These are phyloP conservation scores for Poeciliopsis infans DNA, from an alignment of 2,797 vertebrate genomes.

Conservation along the genomic window DNA sequence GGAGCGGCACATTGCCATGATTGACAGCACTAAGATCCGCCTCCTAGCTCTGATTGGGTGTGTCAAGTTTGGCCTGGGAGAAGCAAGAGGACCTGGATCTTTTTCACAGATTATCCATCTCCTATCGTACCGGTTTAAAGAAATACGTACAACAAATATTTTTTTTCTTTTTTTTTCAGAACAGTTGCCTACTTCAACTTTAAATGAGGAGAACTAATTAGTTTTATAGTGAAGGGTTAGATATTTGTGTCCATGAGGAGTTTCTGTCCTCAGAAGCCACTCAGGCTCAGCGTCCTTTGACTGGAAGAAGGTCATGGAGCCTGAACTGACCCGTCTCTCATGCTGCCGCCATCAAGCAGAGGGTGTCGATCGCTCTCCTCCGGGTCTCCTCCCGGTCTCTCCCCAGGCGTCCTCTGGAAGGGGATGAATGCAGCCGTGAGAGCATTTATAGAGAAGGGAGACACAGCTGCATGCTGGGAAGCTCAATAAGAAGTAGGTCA, in stretches of 20 bases:
- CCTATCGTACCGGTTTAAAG: too few species aligned
- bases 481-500: slow-evolving; percentile 62
- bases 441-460: slow-evolving; percentile 43
- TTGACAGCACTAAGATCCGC: too few species aligned
- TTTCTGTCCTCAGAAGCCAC: slow-evolving; percentile 18
- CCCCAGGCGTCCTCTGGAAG: slow-evolving; percentile 20
- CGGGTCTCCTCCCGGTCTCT: neutral
- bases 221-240: slow-evolving; percentile 25
- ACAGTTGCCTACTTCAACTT: too few species aligned
- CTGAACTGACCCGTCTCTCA: neutral
- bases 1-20: too few species aligned
- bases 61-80: too few species aligned
- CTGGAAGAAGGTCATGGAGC: neutral
- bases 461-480: slow-evolving; percentile 50
- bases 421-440: slow-evolving; percentile 53
- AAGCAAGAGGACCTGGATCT: too few species aligned
- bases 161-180: too few species aligned
- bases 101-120: too few species aligned
- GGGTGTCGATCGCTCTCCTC: slow-evolving; percentile 13
- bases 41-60: too few species aligned
- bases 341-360: neutral
- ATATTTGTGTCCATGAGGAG: slow-evolving; percentile 41
- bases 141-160: too few species aligned
- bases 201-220: too few species aligned
- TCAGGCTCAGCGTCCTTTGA: neutral